phyloP scores from a whole-genome alignment of 2,888 invertebrate species.

The Metopia argyrocephala region DNA sequence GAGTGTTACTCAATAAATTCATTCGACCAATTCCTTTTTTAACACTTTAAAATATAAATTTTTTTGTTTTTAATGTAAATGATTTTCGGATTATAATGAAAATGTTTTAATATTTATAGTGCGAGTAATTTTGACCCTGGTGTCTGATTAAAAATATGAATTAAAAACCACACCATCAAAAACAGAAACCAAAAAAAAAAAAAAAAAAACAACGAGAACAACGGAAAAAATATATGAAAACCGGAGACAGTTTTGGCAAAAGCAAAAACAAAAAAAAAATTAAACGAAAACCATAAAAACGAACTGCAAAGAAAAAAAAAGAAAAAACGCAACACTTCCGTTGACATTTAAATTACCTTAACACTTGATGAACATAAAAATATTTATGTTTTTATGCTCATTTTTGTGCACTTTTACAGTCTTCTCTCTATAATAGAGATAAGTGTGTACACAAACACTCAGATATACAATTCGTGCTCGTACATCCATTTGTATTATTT shows the following conservation, averaged over 20 bases:
- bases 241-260: conserved; percentile 71
- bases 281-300: conserved; percentile 47
- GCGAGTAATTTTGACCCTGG: conserved; percentile 10
- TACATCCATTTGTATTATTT: neutral
- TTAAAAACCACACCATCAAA: conserved; percentile 40
- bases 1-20: neutral
- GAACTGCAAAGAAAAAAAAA: conserved; percentile 14
- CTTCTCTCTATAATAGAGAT: neutral
- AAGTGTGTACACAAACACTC: neutral
- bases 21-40: conserved; percentile 2
- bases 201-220: conserved; percentile 43
- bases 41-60: neutral
- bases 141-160: conserved; percentile 51
- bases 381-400: conserved; percentile 30
- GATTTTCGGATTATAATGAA: conserved; percentile 33
- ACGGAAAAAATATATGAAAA: conserved; percentile 64
- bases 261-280: conserved; percentile 50
- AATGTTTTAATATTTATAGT: conserved; percentile 42
- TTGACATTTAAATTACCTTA: conserved; percentile 78
- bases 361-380: conserved; percentile 70
- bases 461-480: neutral
- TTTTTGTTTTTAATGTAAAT: neutral
- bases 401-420: conserved; percentile 17
- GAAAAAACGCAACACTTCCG: conserved; percentile 72
- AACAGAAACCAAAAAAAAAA: neutral